Percentiles rank a stretch among this genome's conserved stretches.
These are phyloP conservation scores for Caenorhabditis inopinata DNA, from an alignment of 1,140 invertebrate genomes.

Conservation along the genomic window DNA sequence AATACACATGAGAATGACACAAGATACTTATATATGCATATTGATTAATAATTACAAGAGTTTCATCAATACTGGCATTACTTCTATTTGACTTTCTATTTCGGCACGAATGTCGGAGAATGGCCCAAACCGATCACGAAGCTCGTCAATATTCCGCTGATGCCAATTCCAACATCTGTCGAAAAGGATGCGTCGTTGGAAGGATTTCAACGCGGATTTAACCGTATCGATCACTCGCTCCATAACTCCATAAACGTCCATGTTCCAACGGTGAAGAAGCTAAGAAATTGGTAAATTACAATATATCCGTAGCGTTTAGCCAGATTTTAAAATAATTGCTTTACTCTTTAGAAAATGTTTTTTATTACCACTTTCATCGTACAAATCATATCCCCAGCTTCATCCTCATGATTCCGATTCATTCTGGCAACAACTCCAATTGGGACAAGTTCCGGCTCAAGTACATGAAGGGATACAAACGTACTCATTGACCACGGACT, in stretches of 20 bases:
- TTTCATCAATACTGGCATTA: slow-evolving; percentile 4
- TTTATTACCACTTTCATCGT: slow-evolving; percentile 1
- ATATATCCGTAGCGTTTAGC: background rate
- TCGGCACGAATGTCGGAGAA: background rate
- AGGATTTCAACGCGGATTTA: background rate
- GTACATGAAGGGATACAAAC: background rate
- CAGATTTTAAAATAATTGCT: no score
- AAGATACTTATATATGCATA: background rate
- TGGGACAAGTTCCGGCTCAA: slow-evolving; percentile 1
- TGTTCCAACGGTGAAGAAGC: background rate
- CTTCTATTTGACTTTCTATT: slow-evolving; percentile 5
- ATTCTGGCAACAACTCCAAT: slow-evolving; percentile 1
- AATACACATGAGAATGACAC: slow-evolving; percentile 18
- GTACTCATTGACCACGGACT: slow-evolving; percentile 2
- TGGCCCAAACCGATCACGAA: background rate
- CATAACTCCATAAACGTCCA: background rate
- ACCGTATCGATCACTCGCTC: background rate
- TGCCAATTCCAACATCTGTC: background rate
- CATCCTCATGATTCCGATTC: slow-evolving; percentile 5
- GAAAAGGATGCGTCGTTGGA: background rate
- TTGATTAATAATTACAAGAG: slow-evolving; percentile 1
- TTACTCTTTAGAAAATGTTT: no score
- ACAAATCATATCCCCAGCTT: slow-evolving; percentile 14
- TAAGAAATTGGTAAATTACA: background rate
- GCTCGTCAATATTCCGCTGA: background rate